Evolutionary conservation across 2,797 vertebrate genomes (phyloP).

Genomic region (Sebastolobus alascanus): DNA sequence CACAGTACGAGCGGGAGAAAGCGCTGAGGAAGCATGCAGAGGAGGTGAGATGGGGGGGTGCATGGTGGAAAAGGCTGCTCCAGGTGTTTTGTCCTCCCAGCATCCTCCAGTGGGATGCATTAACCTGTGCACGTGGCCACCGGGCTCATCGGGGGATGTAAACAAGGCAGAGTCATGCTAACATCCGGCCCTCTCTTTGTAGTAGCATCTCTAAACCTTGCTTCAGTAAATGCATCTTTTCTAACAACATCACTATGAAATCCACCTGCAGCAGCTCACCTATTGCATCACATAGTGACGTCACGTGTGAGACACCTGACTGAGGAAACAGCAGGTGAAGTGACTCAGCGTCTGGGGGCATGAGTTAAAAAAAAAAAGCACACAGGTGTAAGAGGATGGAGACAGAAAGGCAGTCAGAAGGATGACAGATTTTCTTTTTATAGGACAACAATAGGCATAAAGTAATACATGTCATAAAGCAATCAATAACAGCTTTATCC

Average conservation of each 20-base stretch:
- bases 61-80: not conserved
- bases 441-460: too few relatives aligned
- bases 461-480: not conserved
- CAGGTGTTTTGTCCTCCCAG: conserved; percentile 19
- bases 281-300: conserved; percentile 48
- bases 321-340: conserved; percentile 47
- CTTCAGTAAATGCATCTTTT: not conserved
- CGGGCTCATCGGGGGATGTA: conserved; percentile 60
- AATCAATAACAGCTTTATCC: not conserved
- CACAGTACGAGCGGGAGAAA: conserved; percentile 96
- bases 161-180: conserved; percentile 67
- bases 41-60: conserved; percentile 84
- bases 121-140: conserved; percentile 61
- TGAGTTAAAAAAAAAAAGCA: not conserved
- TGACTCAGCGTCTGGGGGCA: conserved; percentile 72
- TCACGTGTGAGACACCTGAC: conserved; percentile 13
- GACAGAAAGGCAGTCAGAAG: not conserved
- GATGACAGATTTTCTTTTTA: not conserved
- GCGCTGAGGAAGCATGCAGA: conserved; percentile 94
- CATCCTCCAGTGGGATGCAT: conserved; percentile 25
- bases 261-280: not conserved
- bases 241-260: not conserved
- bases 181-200: conserved; percentile 32
- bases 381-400: not conserved
- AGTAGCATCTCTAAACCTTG: not conserved